These are phyloP conservation scores for Ranitomeya imitator DNA, from an alignment of 2,113 vertebrate species.

Conservation along the genomic window DNA sequence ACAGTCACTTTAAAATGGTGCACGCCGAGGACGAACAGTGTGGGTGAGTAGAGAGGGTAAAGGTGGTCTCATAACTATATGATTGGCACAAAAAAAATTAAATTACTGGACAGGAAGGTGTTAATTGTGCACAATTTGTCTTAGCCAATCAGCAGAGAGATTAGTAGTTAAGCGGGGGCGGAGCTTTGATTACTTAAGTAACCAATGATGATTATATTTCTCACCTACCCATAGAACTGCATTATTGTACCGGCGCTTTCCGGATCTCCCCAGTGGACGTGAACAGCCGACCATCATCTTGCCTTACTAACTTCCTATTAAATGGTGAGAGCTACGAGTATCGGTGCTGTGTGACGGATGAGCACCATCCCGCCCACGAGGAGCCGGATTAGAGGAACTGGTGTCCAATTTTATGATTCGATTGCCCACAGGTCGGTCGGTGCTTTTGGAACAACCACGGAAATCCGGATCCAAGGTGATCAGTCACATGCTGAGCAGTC, in stretches of 20 bases:
- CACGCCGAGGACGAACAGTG: conserved; percentile 93
- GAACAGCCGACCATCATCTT: conserved; percentile 97
- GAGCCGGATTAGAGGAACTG: too few species aligned
- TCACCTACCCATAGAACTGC: conserved; percentile 79
- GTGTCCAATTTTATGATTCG: background rate
- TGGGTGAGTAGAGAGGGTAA: conserved; percentile 76
- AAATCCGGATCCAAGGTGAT: conserved; percentile 99
- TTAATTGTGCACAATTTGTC: background rate
- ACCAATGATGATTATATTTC: background rate
- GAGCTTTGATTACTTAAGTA: background rate
- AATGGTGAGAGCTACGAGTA: conserved; percentile 78
- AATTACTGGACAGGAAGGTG: too few species aligned
- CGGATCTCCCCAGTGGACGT: conserved; percentile 97
- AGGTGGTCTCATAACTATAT: background rate
- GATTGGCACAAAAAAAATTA: background rate
- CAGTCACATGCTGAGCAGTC: conserved; percentile 98
- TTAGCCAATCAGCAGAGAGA: background rate
- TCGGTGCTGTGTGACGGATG: background rate
- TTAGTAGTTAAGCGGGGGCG: background rate
- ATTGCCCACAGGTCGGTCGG: conserved; percentile 84
- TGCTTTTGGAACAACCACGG: conserved; percentile 92
- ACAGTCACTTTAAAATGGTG: conserved; percentile 97
- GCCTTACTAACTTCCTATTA: conserved; percentile 97
- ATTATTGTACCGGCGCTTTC: conserved; percentile 96
- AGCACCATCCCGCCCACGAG: background rate